Evolutionary conservation across 64 coral and sea anemone species (phyloP), one percentile per base, ranked within the genome.

Genomic region (Stylophora pistillata): DNA sequence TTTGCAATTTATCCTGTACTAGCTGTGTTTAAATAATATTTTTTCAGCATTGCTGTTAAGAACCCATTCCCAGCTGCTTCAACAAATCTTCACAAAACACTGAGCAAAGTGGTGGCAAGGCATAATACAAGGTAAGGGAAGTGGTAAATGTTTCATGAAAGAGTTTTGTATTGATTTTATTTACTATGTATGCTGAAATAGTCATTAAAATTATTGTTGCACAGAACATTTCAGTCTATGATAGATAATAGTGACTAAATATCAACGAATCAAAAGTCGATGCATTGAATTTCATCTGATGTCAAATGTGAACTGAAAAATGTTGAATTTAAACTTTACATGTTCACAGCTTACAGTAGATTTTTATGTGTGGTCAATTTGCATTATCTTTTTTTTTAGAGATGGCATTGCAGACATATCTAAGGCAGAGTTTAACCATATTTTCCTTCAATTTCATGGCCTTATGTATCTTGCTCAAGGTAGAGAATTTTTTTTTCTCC

Each of bases 41-140:
- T 31, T 47, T 87, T 10, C 16, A 98, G 93, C 73, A 95, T 95
- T 93, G 93, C 93, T 78, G 93, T 95, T 15, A 95, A 98, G 55
- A 98, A 98, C 74, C 96, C 85, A 33, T 98, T 98, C 95, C 96
- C 96, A 87, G 96, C 96, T 56, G 96, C 96, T 2, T 90, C 96
- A 54, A 98, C 96, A 56, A 98, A 98, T 31, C 87, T 98, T 16
- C 87, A 98, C 82, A 98, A 98, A 85, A 98, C 90, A 78, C 87
- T 98, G 53, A 98, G 64, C 76, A 98, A 95, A 78, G 91, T 94
- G 62, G 94, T 90, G 84, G 85, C 94, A 15, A 92, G 76, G 57
- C 90, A 95, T 37, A 87, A 90, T 74, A 94, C 91, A 53, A 83
- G 80, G 80, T 83, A 32, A 15, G 61, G 53, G 52, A 12, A 21